Evolutionary conservation across 2,797 vertebrate species (phyloP).

Genomic region (Sternarchorhynchus goeldii): DNA sequence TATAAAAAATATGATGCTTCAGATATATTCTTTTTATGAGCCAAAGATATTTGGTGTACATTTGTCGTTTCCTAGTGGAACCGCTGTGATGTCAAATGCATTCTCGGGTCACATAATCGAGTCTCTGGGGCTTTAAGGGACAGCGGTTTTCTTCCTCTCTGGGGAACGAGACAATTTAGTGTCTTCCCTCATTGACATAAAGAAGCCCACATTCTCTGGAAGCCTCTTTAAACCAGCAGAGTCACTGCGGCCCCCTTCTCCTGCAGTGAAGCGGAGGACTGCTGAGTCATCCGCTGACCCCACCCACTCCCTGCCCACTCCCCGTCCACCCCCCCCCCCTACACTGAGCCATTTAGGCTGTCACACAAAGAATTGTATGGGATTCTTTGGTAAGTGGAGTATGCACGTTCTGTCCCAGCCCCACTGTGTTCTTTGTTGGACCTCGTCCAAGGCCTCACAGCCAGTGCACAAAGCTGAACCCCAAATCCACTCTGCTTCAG

Average conservation of each 20-base stretch:
- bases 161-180: conserved; percentile 44
- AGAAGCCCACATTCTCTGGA: conserved; percentile 19
- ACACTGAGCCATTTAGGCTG: conserved; percentile 54
- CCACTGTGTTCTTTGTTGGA: conserved; percentile 60
- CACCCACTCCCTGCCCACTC: background rate
- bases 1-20: conserved; percentile 27
- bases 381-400: conserved; percentile 83
- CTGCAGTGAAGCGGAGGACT: conserved; percentile 57
- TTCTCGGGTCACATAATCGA: background rate
- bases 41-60: background rate
- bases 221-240: conserved; percentile 44
- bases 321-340: conserved; percentile 38
- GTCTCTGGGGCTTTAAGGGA: background rate
- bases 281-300: conserved; percentile 41
- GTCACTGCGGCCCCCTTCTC: conserved; percentile 60
- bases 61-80: conserved; percentile 28
- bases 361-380: conserved; percentile 75
- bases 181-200: conserved; percentile 32
- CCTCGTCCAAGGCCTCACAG: conserved; percentile 15
- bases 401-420: conserved; percentile 67
- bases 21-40: conserved; percentile 17
- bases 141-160: background rate
- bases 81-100: conserved; percentile 11
- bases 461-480: conserved; percentile 41
- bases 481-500: conserved; percentile 64